Evolutionary conservation across 2,113 vertebrate species (phyloP), one percentile per base, ranked within the genome.

Genomic region (Cariama cristata): DNA sequence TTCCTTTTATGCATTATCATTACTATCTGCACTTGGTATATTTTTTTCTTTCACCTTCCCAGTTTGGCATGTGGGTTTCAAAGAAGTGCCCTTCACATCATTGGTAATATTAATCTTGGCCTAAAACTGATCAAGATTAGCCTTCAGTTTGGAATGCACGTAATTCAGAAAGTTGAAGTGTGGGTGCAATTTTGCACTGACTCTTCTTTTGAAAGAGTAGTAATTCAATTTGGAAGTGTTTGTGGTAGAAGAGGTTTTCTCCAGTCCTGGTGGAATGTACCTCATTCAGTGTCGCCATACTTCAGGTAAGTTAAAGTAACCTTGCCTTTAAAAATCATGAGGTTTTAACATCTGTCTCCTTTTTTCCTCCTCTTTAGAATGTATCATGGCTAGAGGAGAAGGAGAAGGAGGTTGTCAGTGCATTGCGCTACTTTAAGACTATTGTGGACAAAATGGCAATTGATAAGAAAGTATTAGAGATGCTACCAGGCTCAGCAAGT

Each of bases 391-490:
- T 99, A 71, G 99, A 99, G 86, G 99, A 99, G 86, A 99, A 99
- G 24, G 99, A 99, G 96, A 99, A 99, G 97, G 99, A 99, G 35
- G 99, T 99, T 3, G 99, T 99, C 93, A 99, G 99, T 69, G 99
- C 99, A 3, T 83, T 99, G 94, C 99, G 99, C 88, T 99, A 99
- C 98, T 99, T 99, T 87, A 99, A 99, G 98, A 99, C 99, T 50
- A 99, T 99, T 62, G 99, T 99, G 95, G 99, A 99, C 98, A 99
- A 99, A 97, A 99, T 99, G 99, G 99, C 99, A 3, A 98, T 99
- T 66, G 99, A 99, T 94, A 99, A 99, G 98, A 99, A 99, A 91
- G 99, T 99, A 0, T 93, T 99, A 74, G 99, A 99, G 98, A 99
- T 99, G 99, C 99, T 99, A 32, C 99, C 99, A 1, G 99, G 99